phyloP scores from a whole-genome alignment of 2,888 invertebrate species.

The Acrobasis consociella region DNA sequence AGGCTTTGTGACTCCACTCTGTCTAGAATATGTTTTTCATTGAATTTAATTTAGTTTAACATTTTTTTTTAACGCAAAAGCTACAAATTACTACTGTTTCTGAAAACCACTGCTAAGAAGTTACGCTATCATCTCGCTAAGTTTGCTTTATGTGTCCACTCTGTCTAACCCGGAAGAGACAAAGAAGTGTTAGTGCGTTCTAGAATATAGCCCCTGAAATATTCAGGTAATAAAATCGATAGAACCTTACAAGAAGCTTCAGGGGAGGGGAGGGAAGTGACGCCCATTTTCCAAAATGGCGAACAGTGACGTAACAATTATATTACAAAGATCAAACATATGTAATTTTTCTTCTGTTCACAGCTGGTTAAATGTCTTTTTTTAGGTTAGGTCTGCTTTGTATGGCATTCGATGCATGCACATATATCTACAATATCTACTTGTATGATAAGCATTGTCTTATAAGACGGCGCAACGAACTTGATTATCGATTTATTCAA shows the following conservation, averaged over 20 bases:
- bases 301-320: conserved; percentile 46
- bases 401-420: neutral
- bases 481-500: neutral
- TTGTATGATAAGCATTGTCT: conserved; percentile 2
- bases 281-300: conserved; percentile 75
- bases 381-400: conserved; percentile 3
- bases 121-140: too few relatives aligned
- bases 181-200: neutral
- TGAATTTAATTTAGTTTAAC: too few relatives aligned
- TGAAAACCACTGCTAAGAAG: too few relatives aligned
- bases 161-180: too few relatives aligned
- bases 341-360: neutral
- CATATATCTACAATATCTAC: neutral
- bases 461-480: neutral
- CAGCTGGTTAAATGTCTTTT: conserved; percentile 4
- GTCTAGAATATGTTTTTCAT: too few relatives aligned
- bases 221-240: conserved; percentile 22
- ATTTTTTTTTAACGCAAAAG: too few relatives aligned
- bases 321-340: conserved; percentile 21
- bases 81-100: too few relatives aligned
- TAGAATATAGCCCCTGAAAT: conserved; percentile 9
- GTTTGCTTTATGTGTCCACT: too few relatives aligned
- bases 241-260: conserved; percentile 20
- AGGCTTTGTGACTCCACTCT: too few relatives aligned
- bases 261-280: conserved; percentile 41